Evolutionary conservation across 2,113 vertebrate genomes (phyloP).

Genomic region (Chauna torquata): DNA sequence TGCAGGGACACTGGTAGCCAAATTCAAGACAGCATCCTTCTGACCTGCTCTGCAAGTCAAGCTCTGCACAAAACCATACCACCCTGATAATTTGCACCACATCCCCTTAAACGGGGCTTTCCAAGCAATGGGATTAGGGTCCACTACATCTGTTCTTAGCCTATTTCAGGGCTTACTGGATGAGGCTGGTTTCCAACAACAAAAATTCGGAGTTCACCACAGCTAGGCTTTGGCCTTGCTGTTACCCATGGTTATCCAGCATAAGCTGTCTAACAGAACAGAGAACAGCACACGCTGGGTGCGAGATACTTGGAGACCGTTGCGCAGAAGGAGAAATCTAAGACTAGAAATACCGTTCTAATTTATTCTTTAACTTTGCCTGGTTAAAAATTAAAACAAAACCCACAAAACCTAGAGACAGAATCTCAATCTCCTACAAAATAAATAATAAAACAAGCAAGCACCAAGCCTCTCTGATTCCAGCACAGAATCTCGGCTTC

Average conservation of each 20-base stretch:
- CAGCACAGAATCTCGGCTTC: neutral
- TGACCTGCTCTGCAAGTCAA: neutral
- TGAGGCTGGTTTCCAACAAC: neutral
- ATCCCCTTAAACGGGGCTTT: neutral
- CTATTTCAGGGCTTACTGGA: neutral
- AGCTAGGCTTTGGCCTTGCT: neutral
- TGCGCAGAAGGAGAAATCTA: neutral
- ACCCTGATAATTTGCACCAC: neutral
- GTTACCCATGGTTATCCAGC: neutral
- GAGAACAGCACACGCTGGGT: neutral
- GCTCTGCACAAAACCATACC: accelerated
- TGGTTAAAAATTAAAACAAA: neutral
- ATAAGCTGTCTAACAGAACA: neutral
- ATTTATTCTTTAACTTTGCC: neutral
- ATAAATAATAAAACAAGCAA: neutral
- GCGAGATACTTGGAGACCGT: neutral
- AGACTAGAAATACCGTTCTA: neutral
- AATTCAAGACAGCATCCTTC: neutral
- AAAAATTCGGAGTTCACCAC: neutral
- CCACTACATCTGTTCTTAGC: too few relatives aligned
- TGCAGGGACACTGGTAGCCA: neutral
- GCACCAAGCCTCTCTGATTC: neutral
- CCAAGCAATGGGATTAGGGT: accelerated
- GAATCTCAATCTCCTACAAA: neutral
- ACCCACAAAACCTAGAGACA: neutral